phyloP scores from a whole-genome alignment of 2,113 vertebrate species.

The Spea bombifrons region DNA sequence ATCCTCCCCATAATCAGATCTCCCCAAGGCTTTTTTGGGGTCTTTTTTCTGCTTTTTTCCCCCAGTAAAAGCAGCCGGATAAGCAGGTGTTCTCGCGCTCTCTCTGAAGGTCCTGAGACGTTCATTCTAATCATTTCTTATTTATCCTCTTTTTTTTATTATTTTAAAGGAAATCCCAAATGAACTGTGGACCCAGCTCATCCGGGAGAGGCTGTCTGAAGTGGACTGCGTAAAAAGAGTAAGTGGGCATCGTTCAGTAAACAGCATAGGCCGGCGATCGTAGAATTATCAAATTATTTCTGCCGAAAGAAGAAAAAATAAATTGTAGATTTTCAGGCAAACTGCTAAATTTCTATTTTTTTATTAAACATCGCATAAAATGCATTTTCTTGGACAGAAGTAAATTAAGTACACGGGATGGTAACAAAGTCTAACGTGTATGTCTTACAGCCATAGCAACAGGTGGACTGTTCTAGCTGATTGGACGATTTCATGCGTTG shows the following conservation, averaged over 20 bases:
- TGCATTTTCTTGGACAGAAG: too few species aligned
- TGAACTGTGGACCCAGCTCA: slow-evolving; percentile 64
- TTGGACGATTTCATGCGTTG: too few species aligned
- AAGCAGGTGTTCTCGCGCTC: slow-evolving; percentile 39
- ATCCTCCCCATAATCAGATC: slow-evolving; percentile 6
- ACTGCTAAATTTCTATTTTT: background rate
- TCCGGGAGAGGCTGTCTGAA: slow-evolving; percentile 72
- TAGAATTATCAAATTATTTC: too few species aligned
- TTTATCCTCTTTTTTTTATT: slow-evolving; percentile 1
- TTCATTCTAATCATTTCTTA: slow-evolving; percentile 33
- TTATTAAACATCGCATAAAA: too few species aligned
- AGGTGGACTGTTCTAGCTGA: too few species aligned
- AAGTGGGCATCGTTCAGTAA: slow-evolving; percentile 54
- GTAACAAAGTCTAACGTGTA: too few species aligned
- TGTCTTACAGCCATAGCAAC: too few species aligned
- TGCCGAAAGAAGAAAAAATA: background rate
- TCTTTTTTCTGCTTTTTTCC: slow-evolving; percentile 20
- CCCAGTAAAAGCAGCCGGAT: background rate
- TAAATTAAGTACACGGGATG: too few species aligned
- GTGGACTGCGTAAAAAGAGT: slow-evolving; percentile 79
- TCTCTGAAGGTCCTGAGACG: background rate
- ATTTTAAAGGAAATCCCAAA: slow-evolving; percentile 69
- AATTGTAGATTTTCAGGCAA: background rate
- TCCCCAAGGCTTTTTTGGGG: background rate
- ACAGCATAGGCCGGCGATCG: slow-evolving; percentile 35